These are phyloP conservation scores for Sciurus niger DNA, from an alignment of 2,113 vertebrate genomes.

Conservation along the genomic window DNA sequence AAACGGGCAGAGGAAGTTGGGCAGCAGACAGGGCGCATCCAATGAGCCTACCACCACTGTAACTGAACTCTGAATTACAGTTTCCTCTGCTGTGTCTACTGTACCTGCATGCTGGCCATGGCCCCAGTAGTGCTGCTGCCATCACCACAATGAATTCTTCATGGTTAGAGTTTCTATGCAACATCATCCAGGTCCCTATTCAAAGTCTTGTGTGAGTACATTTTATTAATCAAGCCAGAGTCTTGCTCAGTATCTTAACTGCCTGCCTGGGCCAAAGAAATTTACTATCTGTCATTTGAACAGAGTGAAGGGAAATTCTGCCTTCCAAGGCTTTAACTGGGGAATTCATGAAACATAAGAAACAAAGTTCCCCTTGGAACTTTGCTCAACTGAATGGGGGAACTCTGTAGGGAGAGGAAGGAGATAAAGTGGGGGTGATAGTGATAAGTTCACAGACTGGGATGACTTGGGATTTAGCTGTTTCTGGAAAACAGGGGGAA, in stretches of 20 bases:
- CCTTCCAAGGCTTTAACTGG: not conserved
- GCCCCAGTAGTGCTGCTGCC: not conserved
- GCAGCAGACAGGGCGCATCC: no score
- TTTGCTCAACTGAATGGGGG: not conserved
- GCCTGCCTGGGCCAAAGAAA: not conserved
- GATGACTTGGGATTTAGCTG: no score
- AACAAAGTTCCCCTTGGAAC: not conserved
- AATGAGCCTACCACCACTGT: not conserved
- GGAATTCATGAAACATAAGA: not conserved
- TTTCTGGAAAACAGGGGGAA: not conserved
- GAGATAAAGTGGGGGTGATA: not conserved
- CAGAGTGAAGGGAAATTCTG: not conserved
- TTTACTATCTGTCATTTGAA: not conserved
- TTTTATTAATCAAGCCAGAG: not conserved
- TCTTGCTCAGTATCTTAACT: not conserved
- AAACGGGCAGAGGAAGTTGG: not conserved
- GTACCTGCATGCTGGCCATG: no score
- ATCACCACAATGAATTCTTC: not conserved
- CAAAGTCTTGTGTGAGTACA: not conserved
- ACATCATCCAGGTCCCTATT: not conserved
- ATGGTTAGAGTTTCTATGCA: not conserved
- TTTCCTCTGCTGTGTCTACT: not conserved
- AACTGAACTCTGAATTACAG: not conserved
- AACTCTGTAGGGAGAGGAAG: not conserved
- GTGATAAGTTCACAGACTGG: not conserved